Evolutionary conservation across 2,113 vertebrate species (phyloP).

Genomic region (Pycnonotus jocosus): DNA sequence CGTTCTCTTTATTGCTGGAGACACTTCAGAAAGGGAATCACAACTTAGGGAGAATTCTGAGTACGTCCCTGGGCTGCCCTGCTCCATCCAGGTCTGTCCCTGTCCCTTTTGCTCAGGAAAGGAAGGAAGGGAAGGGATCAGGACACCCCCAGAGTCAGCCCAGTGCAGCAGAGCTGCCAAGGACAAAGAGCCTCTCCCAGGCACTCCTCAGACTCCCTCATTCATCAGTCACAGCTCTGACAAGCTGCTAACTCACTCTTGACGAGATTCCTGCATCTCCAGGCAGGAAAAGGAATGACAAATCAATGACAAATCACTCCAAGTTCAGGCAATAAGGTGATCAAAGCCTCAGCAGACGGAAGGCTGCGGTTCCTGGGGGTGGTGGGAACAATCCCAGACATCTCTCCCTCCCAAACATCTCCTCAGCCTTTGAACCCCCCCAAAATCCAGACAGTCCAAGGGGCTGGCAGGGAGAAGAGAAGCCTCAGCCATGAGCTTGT

Average conservation of each 20-base stretch:
- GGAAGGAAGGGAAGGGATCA: not conserved
- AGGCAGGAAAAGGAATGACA: not conserved
- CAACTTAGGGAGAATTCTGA: not conserved
- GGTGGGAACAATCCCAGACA: not conserved
- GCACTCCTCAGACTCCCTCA: not conserved
- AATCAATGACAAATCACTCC: not conserved
- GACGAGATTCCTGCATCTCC: not conserved
- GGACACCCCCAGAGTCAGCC: not conserved
- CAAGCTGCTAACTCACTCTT: not conserved
- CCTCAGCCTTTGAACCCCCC: not conserved
- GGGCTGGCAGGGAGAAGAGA: not conserved
- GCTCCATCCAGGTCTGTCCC: not conserved
- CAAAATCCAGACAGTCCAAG: not conserved
- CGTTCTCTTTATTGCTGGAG: not conserved
- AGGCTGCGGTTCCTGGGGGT: not conserved
- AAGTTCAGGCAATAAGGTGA: not conserved
- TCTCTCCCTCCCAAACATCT: not conserved
- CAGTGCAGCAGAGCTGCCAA: not conserved
- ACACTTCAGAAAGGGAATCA: not conserved
- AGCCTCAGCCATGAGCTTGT: accelerated
- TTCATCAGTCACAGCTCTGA: not conserved
- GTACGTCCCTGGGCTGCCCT: not conserved
- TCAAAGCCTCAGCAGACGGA: not conserved
- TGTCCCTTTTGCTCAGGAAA: not conserved
- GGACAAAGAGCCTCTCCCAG: not conserved